Base-by-base conservation (phyloP, 2,888 invertebrate species). In the Bombylius discolor region DNA sequence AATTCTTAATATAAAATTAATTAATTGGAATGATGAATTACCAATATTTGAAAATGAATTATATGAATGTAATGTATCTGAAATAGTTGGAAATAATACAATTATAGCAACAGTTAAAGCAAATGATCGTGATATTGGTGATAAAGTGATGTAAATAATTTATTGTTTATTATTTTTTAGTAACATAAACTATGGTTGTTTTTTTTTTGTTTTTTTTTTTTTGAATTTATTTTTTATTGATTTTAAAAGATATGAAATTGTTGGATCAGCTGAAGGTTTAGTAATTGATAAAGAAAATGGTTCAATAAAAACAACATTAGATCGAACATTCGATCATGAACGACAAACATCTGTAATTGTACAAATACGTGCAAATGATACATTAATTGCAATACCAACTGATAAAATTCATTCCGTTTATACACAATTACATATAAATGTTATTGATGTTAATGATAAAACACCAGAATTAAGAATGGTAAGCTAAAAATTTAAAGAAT, bases 401-500 rank as follows among this genome's bases (percentile, higher is more conserved):
- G 54, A 60, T 1, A 47, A 52, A 33, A 53, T 63, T 14, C 62
- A 70, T 56, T 57, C 57, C 52, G 59, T 76, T 0, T 79, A 77
- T 11, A 72, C 79, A 1, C 79, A 81, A 61, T 66, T 85, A 11
- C 77, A 76, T 33, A 81, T 89, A 44, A 75, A 77, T 53, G 75
- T 89, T 0, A 63, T 72, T 7, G 88, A 89, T 70, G 79, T 87
- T 48, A 88, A 89, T 69, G 87, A 89, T 67, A 84, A 84, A 55
- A 78, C 81, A 0, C 89, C 89, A 0, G 77, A 75, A 47, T 77
- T 88, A 13, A 69, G 74, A 57, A 69, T 82, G 76, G 84, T 83
- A 71, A 74, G 73, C 46, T 33, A 7, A 33, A 36, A 50, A 34
- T 46, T n/a, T n/a, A n/a, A n/a, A 9, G n/a, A 49, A 33, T 49